Base-by-base conservation (phyloP, 2,888 invertebrate genomes). In the Drosophila colorata region DNA sequence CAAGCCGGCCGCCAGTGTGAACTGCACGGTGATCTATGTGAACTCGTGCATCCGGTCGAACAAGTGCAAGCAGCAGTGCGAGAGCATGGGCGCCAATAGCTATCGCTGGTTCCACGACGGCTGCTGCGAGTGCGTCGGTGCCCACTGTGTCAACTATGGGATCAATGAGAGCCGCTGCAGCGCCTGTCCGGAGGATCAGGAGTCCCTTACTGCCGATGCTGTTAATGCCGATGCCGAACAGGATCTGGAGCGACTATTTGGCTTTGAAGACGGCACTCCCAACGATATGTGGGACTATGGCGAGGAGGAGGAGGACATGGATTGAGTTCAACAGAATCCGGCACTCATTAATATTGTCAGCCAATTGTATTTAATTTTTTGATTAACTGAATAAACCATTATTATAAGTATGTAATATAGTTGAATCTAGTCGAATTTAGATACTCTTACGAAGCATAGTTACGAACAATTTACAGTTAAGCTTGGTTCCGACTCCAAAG, bases 51-150 rank as follows among this genome's bases (percentile, higher is more conserved):
- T 85, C 2, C 83, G 87, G 1, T 80, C 88, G 18, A 84, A 79
- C 63, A 92, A 92, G 61, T 92, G 92, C 67, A 75, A 70, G 41
- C 77, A 89, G 41, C 87, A 90, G 69, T 92, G 92, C 63, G 90
- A 91, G 56, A 92, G 90, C 72, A 91, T 92, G 91, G 92, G 92
- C 0, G 86, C 92, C 7, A 90, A 78, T 52, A 91, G 91, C 92
- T 97, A 94, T 93, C 95, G 98, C 75, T 98, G 98, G 98, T 98
- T 98, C 92, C 97, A 98, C 92, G 96, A 97, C 89, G 98, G 98
- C 4, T 98, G 98, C 91, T 98, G 98, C 91, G 96, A 98, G 92
- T 98, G 98, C 90, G 95, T 98, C 49, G 98, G 98, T 2, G 95
- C 95, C 74, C 95, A 95, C 47, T 98, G 98, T 89, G 93, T 97